Conservation (phyloP, 2,888 invertebrate genomes). For the Apomyelois bistriatella region DNA sequence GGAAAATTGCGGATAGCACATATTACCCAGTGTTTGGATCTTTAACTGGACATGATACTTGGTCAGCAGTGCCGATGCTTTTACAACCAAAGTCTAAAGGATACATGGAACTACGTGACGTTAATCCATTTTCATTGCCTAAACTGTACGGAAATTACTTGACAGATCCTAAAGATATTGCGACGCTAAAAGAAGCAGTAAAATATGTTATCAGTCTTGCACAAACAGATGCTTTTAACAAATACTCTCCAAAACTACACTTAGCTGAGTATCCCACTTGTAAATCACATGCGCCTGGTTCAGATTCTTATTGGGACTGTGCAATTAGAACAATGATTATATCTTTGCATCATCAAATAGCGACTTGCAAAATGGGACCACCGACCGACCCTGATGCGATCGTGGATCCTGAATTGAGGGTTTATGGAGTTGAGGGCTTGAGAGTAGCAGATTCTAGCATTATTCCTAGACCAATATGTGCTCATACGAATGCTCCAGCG, state of each 20-base stretch:
- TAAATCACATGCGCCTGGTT: conserved; percentile 61
- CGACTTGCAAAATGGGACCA: conserved; percentile 87
- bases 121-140: conserved; percentile 88
- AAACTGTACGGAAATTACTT: conserved; percentile 90
- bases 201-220: conserved; percentile 81
- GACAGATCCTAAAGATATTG: conserved; percentile 81
- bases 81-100: conserved; percentile 88
- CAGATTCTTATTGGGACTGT: conserved; percentile 86
- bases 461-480: conserved; percentile 81
- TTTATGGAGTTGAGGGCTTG: conserved; percentile 81
- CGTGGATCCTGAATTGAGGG: conserved; percentile 82
- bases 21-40: conserved; percentile 79
- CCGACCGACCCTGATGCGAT: conserved; percentile 81
- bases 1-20: conserved; percentile 78
- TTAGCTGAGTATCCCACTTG: conserved; percentile 79
- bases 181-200: conserved; percentile 79
- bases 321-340: conserved; percentile 79
- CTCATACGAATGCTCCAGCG: conserved; percentile 83
- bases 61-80: conserved; percentile 84
- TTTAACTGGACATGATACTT: conserved; percentile 79
- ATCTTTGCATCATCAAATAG: conserved; percentile 81
- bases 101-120: conserved; percentile 83
- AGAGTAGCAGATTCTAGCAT: conserved; percentile 86
- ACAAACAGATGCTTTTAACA: conserved; percentile 80
- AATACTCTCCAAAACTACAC: conserved; percentile 74